Conservation (phyloP, 1,140 invertebrate genomes). For the Drosophila aff. region DNA sequence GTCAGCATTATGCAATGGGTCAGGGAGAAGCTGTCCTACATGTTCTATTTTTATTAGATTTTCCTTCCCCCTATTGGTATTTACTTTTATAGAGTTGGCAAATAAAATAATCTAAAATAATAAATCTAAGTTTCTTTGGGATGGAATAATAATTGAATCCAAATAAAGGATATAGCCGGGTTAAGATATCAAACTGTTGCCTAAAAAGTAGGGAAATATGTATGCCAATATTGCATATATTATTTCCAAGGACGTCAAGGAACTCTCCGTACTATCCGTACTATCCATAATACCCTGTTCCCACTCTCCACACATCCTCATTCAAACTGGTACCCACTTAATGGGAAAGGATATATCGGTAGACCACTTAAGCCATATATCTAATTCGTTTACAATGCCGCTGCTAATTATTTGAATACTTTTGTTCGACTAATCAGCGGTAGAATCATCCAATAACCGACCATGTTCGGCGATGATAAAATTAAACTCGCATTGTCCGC, state of each 20-base stretch:
- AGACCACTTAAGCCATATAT: not conserved
- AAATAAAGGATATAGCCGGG: no score
- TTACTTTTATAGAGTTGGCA: not conserved
- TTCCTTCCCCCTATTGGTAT: not conserved
- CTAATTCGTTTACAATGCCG: not conserved
- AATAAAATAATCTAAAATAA: not conserved
- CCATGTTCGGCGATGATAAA: conserved; percentile 39
- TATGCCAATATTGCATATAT: no score
- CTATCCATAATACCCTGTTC: not conserved
- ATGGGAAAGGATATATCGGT: conserved; percentile 3
- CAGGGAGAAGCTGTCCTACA: conserved; percentile 56
- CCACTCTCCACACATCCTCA: not conserved
- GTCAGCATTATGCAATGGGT: conserved; percentile 43
- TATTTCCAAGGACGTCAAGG: no score
- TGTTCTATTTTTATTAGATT: conserved; percentile 52
- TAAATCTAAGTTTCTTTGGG: not conserved
- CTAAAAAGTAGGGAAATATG: no score
- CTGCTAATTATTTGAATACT: conserved; percentile 47
- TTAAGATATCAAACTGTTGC: no score
- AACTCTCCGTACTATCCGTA: not conserved
- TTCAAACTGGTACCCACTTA: not conserved
- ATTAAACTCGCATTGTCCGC: conserved; percentile 48
- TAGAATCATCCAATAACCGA: conserved; percentile 33
- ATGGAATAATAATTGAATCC: no score
- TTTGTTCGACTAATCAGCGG: conserved; percentile 43